These are phyloP conservation scores for Xerus rutilus DNA, from an alignment of 2,797 vertebrate species.

Conservation along the genomic window DNA sequence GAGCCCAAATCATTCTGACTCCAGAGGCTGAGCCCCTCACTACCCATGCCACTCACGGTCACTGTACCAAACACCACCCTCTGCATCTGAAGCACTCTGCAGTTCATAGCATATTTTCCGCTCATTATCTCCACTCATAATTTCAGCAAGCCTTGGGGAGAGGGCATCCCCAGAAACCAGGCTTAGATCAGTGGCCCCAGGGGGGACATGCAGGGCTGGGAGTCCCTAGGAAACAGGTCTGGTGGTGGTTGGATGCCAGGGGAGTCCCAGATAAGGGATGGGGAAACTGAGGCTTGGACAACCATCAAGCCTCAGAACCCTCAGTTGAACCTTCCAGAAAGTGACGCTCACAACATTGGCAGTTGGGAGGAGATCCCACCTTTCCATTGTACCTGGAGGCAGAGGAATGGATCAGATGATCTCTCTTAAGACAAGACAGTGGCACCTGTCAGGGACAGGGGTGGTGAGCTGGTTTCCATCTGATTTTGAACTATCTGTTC, in stretches of 20 bases:
- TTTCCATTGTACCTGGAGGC: not conserved
- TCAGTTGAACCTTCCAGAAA: not conserved
- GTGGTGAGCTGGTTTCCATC: not conserved
- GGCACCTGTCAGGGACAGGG: not conserved
- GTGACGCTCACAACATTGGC: not conserved
- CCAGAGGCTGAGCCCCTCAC: not conserved
- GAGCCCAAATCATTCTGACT: not conserved
- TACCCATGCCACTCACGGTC: not conserved
- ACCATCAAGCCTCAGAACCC: rapidly evolving
- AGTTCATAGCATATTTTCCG: not conserved
- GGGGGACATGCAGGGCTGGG: not conserved
- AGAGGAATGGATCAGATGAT: not conserved
- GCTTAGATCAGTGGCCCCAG: not conserved
- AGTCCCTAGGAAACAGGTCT: not conserved
- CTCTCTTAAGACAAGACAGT: rapidly evolving
- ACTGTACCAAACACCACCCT: not conserved
- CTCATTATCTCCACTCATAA: not conserved
- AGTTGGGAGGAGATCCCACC: not conserved
- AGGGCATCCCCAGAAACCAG: not conserved
- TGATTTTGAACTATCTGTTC: not conserved
- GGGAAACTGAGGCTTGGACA: not conserved
- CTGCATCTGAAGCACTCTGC: not conserved
- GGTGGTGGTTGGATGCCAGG: rapidly evolving
- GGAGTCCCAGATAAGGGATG: not conserved
- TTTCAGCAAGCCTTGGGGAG: not conserved